Base-by-base conservation (phyloP, 2,888 invertebrate genomes). In the Ichneumoninae sp. region DNA sequence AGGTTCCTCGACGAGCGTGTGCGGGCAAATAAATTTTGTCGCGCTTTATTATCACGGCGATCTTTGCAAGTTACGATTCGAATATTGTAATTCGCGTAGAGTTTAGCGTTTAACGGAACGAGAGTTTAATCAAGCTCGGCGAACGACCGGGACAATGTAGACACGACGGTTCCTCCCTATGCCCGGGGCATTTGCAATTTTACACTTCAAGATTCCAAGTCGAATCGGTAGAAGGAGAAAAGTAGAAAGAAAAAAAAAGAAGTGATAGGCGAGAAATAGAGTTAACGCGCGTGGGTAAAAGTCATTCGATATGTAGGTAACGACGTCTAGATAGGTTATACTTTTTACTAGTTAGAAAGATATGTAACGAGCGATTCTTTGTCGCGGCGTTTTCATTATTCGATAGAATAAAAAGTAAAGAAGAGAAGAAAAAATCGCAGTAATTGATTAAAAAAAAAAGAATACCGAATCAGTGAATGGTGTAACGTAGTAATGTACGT, bases 161-260 rank as follows among this genome's bases (percentile, higher is more conserved):
- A 71, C 26, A 74, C 26, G 73, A 85, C 85, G 70, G 82, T 85
- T 85, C 82, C 82, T 85, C 73, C 85, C 85, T 76, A 79, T 76
- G 79, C 82, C 76, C 76, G 85, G 85, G 85, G 85, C 79, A 85
- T 85, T 85, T 85, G 85, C 85, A 85, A 85, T 85, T 79, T 80
- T 82, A 80, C 79, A 73, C 36, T 82, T 76, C 82, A 68, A 79
- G 60, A 36, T 76, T 26, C 19, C 26, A 36, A 30, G 40, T 50
- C 63, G 36, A 84, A 60, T 80, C 66, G 75, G 54, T 81, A 63
- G 78, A 78, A 0, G 6, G 63, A 63, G 33, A 63, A 60, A 57
- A 26, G 40, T 4, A 16, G 4, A 47, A 47, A 16, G 13, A 63
- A 4, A 63, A 13, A n/a, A 30, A 63, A 75, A 22, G 44, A 16